Percentiles rank a stretch among this genome's conserved stretches.
These are phyloP conservation scores for Minunthozetes semirufus DNA, from an alignment of 2,888 invertebrate genomes.

Conservation along the genomic window DNA sequence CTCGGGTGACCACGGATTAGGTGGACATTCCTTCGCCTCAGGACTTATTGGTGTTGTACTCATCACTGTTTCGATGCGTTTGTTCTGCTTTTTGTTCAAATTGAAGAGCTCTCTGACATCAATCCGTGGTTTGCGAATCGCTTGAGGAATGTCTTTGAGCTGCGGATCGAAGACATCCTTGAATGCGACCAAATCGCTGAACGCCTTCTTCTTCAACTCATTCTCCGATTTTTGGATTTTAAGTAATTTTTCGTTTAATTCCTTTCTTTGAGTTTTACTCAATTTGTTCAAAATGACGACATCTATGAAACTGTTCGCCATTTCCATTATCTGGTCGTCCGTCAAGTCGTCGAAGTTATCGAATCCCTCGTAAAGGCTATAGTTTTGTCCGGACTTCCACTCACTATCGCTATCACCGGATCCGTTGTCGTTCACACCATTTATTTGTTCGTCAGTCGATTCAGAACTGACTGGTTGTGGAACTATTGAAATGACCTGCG, in stretches of 20 bases:
- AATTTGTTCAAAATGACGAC: not conserved
- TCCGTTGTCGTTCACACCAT: not conserved
- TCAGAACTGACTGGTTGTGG: too few species aligned
- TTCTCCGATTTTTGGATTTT: not conserved
- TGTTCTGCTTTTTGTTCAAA: not conserved
- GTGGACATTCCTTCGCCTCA: not conserved
- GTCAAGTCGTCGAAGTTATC: not conserved
- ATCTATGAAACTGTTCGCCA: slow-evolving; percentile 20
- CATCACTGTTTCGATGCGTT: not conserved
- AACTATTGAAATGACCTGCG: too few species aligned
- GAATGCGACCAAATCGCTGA: not conserved
- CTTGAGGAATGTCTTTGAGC: not conserved
- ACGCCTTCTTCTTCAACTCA: not conserved
- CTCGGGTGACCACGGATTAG: too few species aligned
- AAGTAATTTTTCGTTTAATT: not conserved
- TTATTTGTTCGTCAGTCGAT: too few species aligned
- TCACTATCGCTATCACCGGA: not conserved
- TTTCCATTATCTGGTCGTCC: slow-evolving; percentile 6
- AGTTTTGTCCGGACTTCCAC: not conserved
- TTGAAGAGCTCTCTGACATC: not conserved
- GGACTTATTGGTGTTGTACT: not conserved
- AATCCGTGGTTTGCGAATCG: slow-evolving; percentile 4
- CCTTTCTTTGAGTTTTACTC: not conserved
- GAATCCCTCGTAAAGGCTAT: not conserved
- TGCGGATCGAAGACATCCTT: not conserved